Evolutionary conservation across 2,888 invertebrate species (phyloP).

Genomic region (Zootermopsis nevadensis): DNA sequence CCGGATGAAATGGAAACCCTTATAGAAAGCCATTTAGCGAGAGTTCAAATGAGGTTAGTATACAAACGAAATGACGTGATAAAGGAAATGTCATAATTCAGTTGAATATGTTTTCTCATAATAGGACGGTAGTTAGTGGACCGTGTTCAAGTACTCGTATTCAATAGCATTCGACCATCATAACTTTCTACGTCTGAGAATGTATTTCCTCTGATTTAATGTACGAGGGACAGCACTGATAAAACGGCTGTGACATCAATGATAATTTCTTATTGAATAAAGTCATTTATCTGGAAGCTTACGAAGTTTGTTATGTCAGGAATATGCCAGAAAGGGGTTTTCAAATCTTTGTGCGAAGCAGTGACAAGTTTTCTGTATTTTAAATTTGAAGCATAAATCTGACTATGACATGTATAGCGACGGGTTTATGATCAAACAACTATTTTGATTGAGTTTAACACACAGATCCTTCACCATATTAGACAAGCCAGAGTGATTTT

Average conservation of each 20-base stretch:
- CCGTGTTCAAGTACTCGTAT: background rate
- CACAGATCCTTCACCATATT: too few relatives aligned
- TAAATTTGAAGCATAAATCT: too few relatives aligned
- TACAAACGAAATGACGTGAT: background rate
- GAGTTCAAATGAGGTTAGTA: background rate
- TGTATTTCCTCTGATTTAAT: slow-evolving; percentile 2
- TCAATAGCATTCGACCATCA: background rate
- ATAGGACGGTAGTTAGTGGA: background rate
- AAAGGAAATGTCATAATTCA: background rate
- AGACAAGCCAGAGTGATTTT: too few relatives aligned
- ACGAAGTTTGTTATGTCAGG: background rate
- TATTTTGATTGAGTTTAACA: too few relatives aligned
- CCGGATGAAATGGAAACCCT: background rate
- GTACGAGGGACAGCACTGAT: background rate
- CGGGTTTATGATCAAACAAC: too few relatives aligned
- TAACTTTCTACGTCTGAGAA: background rate
- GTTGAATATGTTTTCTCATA: background rate
- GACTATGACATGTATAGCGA: too few relatives aligned
- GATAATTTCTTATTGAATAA: background rate
- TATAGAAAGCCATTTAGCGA: background rate
- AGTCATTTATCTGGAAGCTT: background rate
- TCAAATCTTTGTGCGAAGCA: too few relatives aligned
- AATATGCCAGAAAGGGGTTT: background rate
- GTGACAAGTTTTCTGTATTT: too few relatives aligned
- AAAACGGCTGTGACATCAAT: background rate